A percentile compares a stretch with the other conserved stretches of the same genome.
Evolutionary conservation across 2,113 vertebrate genomes (phyloP).

Genomic region (Cephalopholis sonnerati): DNA sequence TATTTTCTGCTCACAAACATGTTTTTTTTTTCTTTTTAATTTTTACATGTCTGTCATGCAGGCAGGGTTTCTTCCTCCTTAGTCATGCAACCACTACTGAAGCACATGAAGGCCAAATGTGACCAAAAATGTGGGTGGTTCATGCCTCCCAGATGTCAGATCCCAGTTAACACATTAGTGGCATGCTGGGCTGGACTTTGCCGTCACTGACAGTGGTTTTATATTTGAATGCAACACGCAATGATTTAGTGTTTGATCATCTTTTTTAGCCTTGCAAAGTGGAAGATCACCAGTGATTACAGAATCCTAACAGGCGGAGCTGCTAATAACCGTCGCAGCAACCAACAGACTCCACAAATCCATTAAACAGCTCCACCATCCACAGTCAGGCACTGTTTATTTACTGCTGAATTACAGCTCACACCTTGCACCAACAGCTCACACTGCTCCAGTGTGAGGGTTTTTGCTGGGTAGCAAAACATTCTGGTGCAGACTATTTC

Average conservation of each 20-base stretch:
- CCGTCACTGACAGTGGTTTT: background rate
- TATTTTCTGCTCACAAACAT: background rate
- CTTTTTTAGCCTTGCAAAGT: background rate
- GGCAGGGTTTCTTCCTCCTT: conserved; percentile 20
- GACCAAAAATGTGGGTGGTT: conserved; percentile 20
- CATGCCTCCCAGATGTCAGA: conserved; percentile 35
- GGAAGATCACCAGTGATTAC: background rate
- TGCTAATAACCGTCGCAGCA: too few species aligned
- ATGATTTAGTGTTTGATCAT: background rate
- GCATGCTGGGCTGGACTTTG: background rate
- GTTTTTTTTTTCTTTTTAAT: background rate
- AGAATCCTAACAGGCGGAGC: too few species aligned
- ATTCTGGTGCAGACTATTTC: too few species aligned
- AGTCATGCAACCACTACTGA: conserved; percentile 20
- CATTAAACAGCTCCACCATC: too few species aligned
- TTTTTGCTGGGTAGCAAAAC: too few species aligned
- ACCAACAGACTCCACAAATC: too few species aligned
- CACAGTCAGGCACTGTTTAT: too few species aligned
- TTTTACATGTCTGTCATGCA: conserved; percentile 6
- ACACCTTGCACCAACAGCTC: too few species aligned
- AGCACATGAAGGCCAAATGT: conserved; percentile 42
- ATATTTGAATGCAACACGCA: background rate
- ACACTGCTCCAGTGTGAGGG: too few species aligned
- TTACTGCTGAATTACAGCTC: too few species aligned
- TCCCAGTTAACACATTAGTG: conserved; percentile 1